Evolutionary conservation across 2,113 vertebrate species (phyloP), one percentile per base, ranked within the genome.

Genomic region (Centropristis striata): DNA sequence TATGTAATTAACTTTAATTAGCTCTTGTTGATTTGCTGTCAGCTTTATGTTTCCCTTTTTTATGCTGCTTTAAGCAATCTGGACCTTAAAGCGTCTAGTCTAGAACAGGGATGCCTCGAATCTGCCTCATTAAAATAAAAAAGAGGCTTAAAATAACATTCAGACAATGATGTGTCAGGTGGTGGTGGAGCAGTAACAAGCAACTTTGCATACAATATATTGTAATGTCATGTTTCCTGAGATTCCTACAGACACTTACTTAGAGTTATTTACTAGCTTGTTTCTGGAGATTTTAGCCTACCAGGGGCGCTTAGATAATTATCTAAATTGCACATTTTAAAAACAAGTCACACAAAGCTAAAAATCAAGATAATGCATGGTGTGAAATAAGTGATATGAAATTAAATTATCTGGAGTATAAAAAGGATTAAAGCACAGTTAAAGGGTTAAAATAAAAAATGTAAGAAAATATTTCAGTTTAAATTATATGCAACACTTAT

Each of bases 1-100:
- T 32, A 18, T 57, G 25, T 55, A 61, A 57, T 71, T 59, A 68
- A 78, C 58, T 70, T 69, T 44, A 37, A 70, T 71, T 36, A 27
- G 46, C 57, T 61, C 27, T 37, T 53, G 18, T 21, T 51, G 27
- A 65, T 64, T 72, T 64, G n/a, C 50, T 57, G 14, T 59, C n/a
- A 61, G 8, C 23, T 64, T 78, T 55, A 39, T 36, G 25, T 63
- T 60, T 51, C 20, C n/a, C 20, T 75, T 44, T 32, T 64, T 42
- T 32, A 58, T 46, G 21, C 42, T 27, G 41, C 73, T 20, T 58
- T 14, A 54, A 65, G 27, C 49, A 8, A 5, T 54, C 23, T 64
- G 71, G 16, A 25, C 27, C n/a, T 25, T 15, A 10, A 42, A 47
- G 23, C 11, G n/a, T 15, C 36, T 20, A 57, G 41, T 46, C 4